Evolutionary conservation across 1,140 invertebrate genomes (phyloP).

Genomic region (Ceratoteleas bidentatus): DNA sequence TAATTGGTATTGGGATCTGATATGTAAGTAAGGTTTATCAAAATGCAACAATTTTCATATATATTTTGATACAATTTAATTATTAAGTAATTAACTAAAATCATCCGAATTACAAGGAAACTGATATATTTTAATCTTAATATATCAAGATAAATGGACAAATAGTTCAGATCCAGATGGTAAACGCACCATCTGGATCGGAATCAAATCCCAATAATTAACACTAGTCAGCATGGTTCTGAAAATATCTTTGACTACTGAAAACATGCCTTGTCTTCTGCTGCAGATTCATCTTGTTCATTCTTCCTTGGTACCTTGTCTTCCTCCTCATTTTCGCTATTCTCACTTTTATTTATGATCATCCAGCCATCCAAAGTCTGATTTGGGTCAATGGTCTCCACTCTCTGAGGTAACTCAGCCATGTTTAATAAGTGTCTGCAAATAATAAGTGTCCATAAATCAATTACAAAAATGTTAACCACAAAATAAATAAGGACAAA

Average conservation of each 20-base stretch:
- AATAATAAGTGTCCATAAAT: neutral
- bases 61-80: too few species aligned
- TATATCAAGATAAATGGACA: too few species aligned
- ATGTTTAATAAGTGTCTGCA: constrained; percentile 5
- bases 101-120: too few species aligned
- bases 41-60: too few species aligned
- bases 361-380: constrained; percentile 38
- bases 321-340: constrained; percentile 31
- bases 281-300: neutral
- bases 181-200: too few species aligned
- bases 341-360: constrained; percentile 44
- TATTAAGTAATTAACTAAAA: too few species aligned
- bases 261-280: constrained; percentile 10
- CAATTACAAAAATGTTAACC: neutral
- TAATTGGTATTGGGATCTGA: too few species aligned
- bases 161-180: too few species aligned
- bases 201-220: too few species aligned
- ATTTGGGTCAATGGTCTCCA: constrained; percentile 18
- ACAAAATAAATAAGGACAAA: neutral
- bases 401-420: constrained; percentile 18
- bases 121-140: too few species aligned
- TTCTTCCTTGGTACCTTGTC: constrained; percentile 1
- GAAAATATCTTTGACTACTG: neutral
- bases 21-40: too few species aligned
- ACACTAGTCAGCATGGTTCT: neutral